phyloP scores from a whole-genome alignment of 2,888 invertebrate genomes.

The Seira ritae region DNA sequence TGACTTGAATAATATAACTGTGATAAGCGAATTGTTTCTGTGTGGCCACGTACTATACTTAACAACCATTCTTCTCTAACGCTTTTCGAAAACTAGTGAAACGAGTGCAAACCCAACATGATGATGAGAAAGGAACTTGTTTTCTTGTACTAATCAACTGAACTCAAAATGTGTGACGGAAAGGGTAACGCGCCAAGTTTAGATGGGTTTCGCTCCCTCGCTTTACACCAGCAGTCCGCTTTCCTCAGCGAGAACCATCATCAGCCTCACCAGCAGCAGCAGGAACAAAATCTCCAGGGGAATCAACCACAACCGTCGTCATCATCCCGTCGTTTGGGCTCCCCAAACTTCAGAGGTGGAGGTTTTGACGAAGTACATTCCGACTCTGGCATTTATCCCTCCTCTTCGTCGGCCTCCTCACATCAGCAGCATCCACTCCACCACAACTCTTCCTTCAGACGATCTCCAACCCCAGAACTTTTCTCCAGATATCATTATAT shows the following conservation, averaged over 20 bases:
- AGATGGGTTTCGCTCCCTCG: slow-evolving; percentile 56
- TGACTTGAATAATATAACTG: neutral
- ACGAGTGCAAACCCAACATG: neutral
- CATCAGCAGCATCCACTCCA: too few relatives aligned
- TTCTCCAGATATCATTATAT: neutral
- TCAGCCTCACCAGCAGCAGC: slow-evolving; percentile 17
- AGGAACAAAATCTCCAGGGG: too few relatives aligned
- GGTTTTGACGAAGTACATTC: neutral
- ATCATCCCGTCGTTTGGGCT: slow-evolving; percentile 2
- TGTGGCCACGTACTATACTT: too few relatives aligned
- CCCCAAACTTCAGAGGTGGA: neutral
- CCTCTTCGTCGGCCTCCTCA: neutral
- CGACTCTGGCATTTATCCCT: neutral
- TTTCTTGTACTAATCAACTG: neutral
- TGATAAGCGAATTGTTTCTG: neutral
- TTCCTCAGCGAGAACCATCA: slow-evolving; percentile 34
- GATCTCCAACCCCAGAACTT: slow-evolving; percentile 58
- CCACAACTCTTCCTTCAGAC: neutral
- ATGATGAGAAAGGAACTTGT: too few relatives aligned
- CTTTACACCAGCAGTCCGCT: slow-evolving; percentile 56
- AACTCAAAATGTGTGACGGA: slow-evolving; percentile 42
- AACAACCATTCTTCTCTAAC: neutral
- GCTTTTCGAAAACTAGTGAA: neutral
- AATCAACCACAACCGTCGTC: slow-evolving; percentile 16
- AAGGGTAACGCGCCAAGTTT: slow-evolving; percentile 46